Base-by-base conservation (phyloP, 2,113 vertebrate genomes). In the Lichenostomus cassidix region DNA sequence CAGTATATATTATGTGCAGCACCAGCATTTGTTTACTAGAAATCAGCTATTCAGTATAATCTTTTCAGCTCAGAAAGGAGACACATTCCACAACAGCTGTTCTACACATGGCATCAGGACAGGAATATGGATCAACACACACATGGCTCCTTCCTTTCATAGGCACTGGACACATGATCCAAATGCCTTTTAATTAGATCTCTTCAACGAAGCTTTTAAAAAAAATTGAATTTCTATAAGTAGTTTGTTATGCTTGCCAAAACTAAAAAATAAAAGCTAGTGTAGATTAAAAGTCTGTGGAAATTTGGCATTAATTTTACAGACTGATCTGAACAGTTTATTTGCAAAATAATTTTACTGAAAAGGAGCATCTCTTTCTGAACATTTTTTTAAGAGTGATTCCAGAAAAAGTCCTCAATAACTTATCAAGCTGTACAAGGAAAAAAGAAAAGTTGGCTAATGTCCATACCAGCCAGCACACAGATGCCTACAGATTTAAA, bases 61-160 rank as follows among this genome's bases (percentile, higher is more conserved):
- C 68, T 94, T 81, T 84, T 58, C 89, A 92, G 52, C 64, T 91
- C 78, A 87, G 81, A 93, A 81, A 89, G 89, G 13, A 91, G 80
- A 89, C 73, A 83, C 0, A 4, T 78, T 95, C 86, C 86, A 81
- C 1, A 3, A 84, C 94, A 97, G 95, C 91, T 96, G 91, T 20
- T 94, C 39, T 60, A 31, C 5, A 3, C 27, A 39, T 12, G 84
- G 49, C 62, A 87, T 8, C 22, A 47, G 49, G 49, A 68, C 58
- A 91, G 64, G 55, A 18, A 7, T 24, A 31, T 7, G 33, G 62
- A 16, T 76, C 46, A 89, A 82, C 31, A 58, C 22, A 62, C n/a
- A 64, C 62, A 28, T 2, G 67, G 63, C 63, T 91, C 46, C 27
- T 35, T 85, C 41, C 42, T 73, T 84, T 18, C 35, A 29, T 9